Percentiles rank a stretch among this genome's conserved stretches.
Conservation (phyloP, 2,797 vertebrate genomes). For the Myotis daubentonii region DNA sequence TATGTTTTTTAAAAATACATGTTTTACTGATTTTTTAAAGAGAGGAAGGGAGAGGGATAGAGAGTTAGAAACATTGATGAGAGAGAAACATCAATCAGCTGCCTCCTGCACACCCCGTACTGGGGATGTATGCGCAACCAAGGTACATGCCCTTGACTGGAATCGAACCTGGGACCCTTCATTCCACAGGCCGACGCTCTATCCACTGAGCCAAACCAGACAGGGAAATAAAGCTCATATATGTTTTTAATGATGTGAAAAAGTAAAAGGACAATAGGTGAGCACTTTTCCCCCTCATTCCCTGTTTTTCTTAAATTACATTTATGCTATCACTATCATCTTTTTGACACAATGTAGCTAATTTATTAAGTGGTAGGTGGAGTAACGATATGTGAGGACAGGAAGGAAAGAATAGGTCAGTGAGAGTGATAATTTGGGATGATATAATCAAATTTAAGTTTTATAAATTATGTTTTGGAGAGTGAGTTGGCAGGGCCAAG, state of each 20-base stretch:
- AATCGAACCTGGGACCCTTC: no score
- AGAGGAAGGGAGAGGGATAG: no score
- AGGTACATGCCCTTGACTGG: no score
- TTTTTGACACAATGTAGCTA: neutral
- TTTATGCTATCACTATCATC: neutral
- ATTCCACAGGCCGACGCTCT: no score
- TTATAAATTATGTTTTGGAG: neutral
- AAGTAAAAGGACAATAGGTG: slow-evolving; percentile 31
- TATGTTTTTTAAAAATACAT: neutral
- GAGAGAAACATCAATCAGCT: no score
- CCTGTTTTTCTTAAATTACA: slow-evolving; percentile 29
- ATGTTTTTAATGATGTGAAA: slow-evolving; percentile 55
- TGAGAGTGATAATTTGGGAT: neutral
- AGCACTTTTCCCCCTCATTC: neutral
- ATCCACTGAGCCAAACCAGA: no score
- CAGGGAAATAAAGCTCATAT: neutral
- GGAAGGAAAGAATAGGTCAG: neutral
- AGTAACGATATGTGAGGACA: neutral
- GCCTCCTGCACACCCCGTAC: no score
- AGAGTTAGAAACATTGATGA: no score
- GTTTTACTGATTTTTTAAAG: no score
- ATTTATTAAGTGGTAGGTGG: neutral
- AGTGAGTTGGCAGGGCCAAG: neutral
- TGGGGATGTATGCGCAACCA: no score
- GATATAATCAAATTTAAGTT: neutral